Percentiles rank a stretch among this genome's conserved stretches.
These are phyloP conservation scores for Frankliniella intonsa DNA, from an alignment of 2,888 invertebrate genomes.

Conservation along the genomic window DNA sequence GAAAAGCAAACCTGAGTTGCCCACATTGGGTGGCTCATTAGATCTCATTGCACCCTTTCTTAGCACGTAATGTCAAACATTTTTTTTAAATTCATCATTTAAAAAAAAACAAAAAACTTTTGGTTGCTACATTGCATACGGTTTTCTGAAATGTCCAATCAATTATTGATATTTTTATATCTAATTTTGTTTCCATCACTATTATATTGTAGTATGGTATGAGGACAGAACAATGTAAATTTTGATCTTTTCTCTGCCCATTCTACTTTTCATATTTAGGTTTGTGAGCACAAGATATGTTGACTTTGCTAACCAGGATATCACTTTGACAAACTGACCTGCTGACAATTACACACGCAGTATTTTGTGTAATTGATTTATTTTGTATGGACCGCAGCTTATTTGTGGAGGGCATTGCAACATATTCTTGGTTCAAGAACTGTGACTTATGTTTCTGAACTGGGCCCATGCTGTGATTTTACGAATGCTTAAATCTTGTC, in stretches of 20 bases:
- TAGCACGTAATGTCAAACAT: neutral
- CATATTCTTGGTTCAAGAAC: constrained; percentile 7
- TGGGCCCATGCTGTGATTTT: constrained; percentile 17
- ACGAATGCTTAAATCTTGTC: constrained; percentile 17
- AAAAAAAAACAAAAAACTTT: too few species aligned
- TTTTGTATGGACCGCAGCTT: constrained; percentile 10
- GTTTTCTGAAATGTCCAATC: neutral
- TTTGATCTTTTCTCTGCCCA: neutral
- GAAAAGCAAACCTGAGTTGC: neutral
- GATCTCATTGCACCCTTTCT: constrained; percentile 5
- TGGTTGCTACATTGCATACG: neutral
- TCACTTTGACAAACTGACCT: neutral
- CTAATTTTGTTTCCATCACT: constrained; percentile 3
- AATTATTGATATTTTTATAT: constrained; percentile 16
- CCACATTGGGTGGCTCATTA: neutral
- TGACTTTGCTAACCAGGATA: neutral
- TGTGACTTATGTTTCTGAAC: neutral
- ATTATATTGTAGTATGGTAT: neutral
- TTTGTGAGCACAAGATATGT: neutral
- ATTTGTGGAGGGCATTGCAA: constrained; percentile 16
- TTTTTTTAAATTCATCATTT: too few species aligned
- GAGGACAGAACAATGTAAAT: neutral
- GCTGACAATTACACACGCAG: neutral
- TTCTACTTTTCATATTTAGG: neutral
- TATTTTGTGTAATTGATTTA: neutral